Conservation (phyloP, 2,113 vertebrate species). For the Theristicus caerulescens region DNA sequence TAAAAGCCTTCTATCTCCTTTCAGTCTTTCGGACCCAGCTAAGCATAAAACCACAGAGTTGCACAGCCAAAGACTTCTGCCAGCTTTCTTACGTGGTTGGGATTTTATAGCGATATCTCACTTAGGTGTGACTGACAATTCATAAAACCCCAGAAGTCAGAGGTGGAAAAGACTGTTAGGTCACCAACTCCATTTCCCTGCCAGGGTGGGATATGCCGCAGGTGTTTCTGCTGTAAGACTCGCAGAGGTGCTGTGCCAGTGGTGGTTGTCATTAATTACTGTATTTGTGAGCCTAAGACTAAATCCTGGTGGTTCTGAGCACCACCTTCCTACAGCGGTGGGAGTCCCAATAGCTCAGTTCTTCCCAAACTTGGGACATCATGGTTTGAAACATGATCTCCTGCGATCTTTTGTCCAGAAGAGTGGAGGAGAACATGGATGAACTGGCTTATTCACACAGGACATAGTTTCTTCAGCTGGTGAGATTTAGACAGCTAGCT, state of each 20-base stretch:
- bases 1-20: not conserved
- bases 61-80: not conserved
- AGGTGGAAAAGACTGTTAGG: not conserved
- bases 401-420: not conserved
- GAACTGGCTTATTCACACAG: not conserved
- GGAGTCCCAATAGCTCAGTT: not conserved
- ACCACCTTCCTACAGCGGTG: not conserved
- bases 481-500: not conserved
- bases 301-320: not conserved
- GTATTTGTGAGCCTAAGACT: not conserved
- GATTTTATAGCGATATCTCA: not conserved
- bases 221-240: not conserved
- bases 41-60: not conserved
- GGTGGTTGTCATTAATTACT: not conserved
- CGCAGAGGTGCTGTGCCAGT: not conserved
- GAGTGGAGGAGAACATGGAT: not conserved
- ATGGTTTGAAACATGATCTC: not conserved
- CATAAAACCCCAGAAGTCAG: not conserved
- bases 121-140: not conserved
- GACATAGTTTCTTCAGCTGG: not conserved
- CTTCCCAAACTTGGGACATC: not conserved
- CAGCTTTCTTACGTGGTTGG: not conserved
- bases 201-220: not conserved
- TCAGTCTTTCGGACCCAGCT: not conserved
- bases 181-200: conserved; percentile 7